phyloP scores from a whole-genome alignment of 2,113 vertebrate genomes.

The Anolis carolinensis region DNA sequence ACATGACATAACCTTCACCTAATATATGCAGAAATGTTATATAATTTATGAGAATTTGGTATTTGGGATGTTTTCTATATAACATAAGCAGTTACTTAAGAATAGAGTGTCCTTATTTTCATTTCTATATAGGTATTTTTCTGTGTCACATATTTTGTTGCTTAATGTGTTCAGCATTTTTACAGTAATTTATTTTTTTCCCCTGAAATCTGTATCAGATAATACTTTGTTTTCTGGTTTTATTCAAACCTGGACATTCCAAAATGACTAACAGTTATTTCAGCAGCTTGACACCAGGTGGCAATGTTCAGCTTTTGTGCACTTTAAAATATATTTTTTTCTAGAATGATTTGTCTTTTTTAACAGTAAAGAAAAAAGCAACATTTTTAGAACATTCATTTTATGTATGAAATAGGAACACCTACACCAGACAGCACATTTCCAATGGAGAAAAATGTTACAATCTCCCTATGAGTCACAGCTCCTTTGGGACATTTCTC shows the following conservation, averaged over 20 bases:
- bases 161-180: not conserved
- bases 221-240: not conserved
- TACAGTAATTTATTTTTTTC: not conserved
- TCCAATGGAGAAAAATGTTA: not conserved
- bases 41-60: not conserved
- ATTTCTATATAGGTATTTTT: not conserved
- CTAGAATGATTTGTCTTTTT: not conserved
- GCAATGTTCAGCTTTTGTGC: not conserved
- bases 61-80: not conserved
- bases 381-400: not conserved
- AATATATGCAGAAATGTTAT: not conserved
- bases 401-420: not conserved
- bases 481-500: not conserved
- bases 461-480: not conserved
- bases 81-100: not conserved
- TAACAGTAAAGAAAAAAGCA: not conserved
- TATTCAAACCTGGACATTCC: not conserved
- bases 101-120: no score
- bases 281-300: not conserved
- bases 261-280: not conserved
- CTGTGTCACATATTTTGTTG: not conserved
- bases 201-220: not conserved
- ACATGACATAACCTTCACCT: no score
- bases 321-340: not conserved
- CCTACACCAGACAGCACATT: not conserved